Evolutionary conservation across 1,140 invertebrate species (phyloP).

Genomic region (Sinonovacula constricta): DNA sequence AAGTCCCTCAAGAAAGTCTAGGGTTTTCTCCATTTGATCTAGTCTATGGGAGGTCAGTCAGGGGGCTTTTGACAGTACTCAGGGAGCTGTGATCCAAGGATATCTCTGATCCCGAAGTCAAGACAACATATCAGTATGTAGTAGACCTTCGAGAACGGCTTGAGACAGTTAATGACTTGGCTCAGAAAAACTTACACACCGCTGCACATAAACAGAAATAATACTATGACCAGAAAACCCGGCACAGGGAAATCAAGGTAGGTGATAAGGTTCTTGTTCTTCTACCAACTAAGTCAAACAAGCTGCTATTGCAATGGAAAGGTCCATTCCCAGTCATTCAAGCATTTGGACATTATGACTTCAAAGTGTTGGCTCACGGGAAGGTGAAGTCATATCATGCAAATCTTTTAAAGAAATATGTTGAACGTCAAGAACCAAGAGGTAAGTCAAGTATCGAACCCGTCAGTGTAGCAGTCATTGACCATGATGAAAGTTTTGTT

Average conservation of each 20-base stretch:
- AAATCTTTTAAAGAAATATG: slow-evolving; percentile 27
- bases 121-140: slow-evolving; percentile 55
- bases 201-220: too few species aligned
- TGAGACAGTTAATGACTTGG: slow-evolving; percentile 34
- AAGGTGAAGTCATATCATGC: slow-evolving; percentile 7
- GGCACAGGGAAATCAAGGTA: not conserved
- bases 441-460: too few species aligned
- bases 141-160: slow-evolving; percentile 49
- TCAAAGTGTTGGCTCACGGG: slow-evolving; percentile 1
- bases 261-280: slow-evolving; percentile 46
- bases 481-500: too few species aligned
- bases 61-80: slow-evolving; percentile 59
- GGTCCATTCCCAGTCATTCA: slow-evolving; percentile 11
- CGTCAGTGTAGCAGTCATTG: too few species aligned
- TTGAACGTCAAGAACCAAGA: not conserved
- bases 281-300: slow-evolving; percentile 40
- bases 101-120: slow-evolving; percentile 25
- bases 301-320: slow-evolving; percentile 41
- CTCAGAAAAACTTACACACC: slow-evolving; percentile 10
- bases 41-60: slow-evolving; percentile 61
- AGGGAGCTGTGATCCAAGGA: slow-evolving; percentile 55
- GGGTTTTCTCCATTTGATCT: not conserved
- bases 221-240: too few species aligned
- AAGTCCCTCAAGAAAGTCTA: not conserved
- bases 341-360: slow-evolving; percentile 2